These are phyloP conservation scores for Orientallactaga bullata DNA, from an alignment of 2,113 vertebrate genomes.

Conservation along the genomic window DNA sequence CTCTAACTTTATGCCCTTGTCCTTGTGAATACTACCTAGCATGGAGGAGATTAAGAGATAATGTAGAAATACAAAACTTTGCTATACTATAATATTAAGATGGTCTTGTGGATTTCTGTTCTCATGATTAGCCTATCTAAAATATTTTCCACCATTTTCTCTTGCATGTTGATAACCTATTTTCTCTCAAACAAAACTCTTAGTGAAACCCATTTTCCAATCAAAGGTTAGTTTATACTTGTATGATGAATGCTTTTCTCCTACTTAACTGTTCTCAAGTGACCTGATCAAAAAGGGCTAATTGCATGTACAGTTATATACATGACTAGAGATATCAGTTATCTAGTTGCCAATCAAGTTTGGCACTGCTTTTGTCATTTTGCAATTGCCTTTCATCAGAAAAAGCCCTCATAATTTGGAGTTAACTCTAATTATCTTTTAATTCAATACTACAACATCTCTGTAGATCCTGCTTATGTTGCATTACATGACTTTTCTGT, in stretches of 20 bases:
- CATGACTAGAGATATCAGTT: background rate
- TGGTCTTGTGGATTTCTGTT: background rate
- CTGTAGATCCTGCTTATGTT: background rate
- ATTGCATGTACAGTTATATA: background rate
- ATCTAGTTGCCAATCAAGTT: background rate
- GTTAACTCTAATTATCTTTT: background rate
- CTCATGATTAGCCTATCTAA: background rate
- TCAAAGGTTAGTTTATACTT: background rate
- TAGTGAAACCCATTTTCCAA: slow-evolving; percentile 8
- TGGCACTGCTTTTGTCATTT: background rate
- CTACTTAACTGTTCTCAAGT: background rate
- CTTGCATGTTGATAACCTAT: background rate
- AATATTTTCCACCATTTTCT: slow-evolving; percentile 27
- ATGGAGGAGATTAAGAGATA: background rate
- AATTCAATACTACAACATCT: background rate
- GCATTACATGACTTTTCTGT: background rate
- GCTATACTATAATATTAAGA: background rate
- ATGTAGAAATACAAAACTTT: background rate
- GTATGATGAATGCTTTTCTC: background rate
- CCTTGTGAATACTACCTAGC: background rate
- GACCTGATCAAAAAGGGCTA: background rate
- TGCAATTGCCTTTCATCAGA: background rate
- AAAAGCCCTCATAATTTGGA: background rate
- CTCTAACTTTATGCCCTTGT: background rate
- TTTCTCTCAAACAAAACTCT: background rate